Base-by-base conservation (phyloP, 1,140 invertebrate species). In the Nixonia krombeini region DNA sequence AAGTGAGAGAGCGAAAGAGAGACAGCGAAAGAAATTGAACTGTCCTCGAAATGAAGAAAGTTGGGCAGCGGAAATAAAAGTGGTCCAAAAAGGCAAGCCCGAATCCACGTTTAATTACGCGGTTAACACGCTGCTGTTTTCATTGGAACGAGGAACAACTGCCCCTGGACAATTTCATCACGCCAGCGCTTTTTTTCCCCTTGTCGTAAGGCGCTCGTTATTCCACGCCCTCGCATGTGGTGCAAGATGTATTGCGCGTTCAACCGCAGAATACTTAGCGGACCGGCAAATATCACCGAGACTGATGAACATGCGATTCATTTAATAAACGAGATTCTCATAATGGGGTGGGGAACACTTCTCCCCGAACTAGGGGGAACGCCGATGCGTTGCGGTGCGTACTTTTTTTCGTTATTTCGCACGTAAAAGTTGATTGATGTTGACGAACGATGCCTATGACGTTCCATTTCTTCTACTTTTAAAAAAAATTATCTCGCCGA, bases 41-140 rank as follows among this genome's bases (percentile, higher is more conserved):
- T 63, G 44, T 61, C 53, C 62, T 56, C 57, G 57, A 61, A 69
- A 55, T 62, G 64, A 57, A 61, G 53, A 71, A 74, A 68, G 61
- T 72, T 59, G 66, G 16, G 42, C 52, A 41, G 47, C 16, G 51
- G 12, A 17, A 47, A 26, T 13, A 51, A 51, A 70, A 69, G 17
- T 13, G 38, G 31, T 21, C 25, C 26, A 59, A 56, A 68, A 46
- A 37, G 31, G 44, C 17, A 45, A 28, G 21, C 29, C 0, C 9
- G 56, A 10, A 51, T 61, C 38, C 12, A 5, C 18, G 50, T 56
- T 61, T 53, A 51, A 61, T 70, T 70, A 51, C 25, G 37, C 46
- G 25, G 40, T 46, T 56, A 41, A 61, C 47, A 46, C 28, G 29
- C 13, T 21, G 44, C 26, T 35, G 29, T 1, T 47, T 16, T 47